These are phyloP conservation scores for Drosophila lini DNA, from an alignment of 1,140 invertebrate species.

Conservation along the genomic window DNA sequence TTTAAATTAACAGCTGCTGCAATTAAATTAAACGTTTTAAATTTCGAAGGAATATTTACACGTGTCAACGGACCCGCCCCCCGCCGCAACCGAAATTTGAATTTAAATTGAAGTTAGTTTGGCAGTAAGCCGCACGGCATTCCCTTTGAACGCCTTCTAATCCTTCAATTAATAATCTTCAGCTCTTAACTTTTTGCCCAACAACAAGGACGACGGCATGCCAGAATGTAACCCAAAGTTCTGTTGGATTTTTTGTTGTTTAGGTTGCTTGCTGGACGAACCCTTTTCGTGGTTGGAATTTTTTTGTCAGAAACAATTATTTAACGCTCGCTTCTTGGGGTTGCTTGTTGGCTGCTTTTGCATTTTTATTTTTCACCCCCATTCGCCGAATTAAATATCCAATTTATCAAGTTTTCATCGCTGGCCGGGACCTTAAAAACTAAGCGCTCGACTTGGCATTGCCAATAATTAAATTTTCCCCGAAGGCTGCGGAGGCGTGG, in stretches of 20 bases:
- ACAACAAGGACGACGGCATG: conserved; percentile 20
- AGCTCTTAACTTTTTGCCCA: conserved; percentile 55
- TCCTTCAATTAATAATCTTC: conserved; percentile 82
- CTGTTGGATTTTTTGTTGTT: conserved; percentile 3
- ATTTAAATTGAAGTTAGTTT: conserved; percentile 81
- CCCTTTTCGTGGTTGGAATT: conserved; percentile 77
- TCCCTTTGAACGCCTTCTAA: conserved; percentile 73
- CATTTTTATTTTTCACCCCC: conserved; percentile 32
- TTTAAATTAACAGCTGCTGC: conserved; percentile 76
- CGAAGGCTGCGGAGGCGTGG: not conserved
- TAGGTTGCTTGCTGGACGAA: conserved; percentile 26
- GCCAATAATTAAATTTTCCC: conserved; percentile 50
- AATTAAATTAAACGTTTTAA: conserved; percentile 80
- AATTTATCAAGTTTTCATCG: conserved; percentile 66
- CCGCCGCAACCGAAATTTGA: conserved; percentile 58
- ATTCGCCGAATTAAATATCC: conserved; percentile 58
- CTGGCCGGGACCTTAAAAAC: conserved; percentile 27
- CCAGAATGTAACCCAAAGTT: conserved; percentile 65
- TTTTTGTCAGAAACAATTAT: conserved; percentile 63
- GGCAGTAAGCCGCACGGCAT: conserved; percentile 38
- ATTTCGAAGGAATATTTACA: conserved; percentile 71
- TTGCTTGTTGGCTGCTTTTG: not conserved
- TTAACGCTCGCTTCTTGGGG: conserved; percentile 48
- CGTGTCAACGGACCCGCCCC: conserved; percentile 34
- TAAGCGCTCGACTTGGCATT: conserved; percentile 42